phyloP scores from a whole-genome alignment of 2,797 vertebrate species.

The Galaxias olidus region DNA sequence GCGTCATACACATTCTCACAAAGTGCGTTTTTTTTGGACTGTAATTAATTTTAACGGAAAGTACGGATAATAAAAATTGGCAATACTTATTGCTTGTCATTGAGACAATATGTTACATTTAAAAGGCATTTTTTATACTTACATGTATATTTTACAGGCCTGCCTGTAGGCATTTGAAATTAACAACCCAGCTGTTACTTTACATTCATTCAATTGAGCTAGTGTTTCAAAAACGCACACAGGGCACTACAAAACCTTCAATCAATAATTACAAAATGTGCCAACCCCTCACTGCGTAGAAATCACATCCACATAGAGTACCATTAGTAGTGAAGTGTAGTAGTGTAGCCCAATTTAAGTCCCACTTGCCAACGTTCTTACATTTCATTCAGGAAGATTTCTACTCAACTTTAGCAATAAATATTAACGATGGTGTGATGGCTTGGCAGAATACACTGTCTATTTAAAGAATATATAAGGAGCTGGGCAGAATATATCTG shows the following conservation, averaged over 20 bases:
- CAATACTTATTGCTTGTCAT: constrained; percentile 58
- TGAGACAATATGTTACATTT: constrained; percentile 66
- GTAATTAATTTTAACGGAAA: constrained; percentile 53
- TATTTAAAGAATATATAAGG: no score
- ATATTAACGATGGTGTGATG: no score
- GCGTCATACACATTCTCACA: constrained; percentile 51
- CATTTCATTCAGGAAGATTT: no score
- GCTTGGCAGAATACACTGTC: no score
- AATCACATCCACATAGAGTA: no score
- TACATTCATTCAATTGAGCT: constrained; percentile 48
- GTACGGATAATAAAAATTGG: constrained; percentile 64
- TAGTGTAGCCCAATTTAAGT: no score
- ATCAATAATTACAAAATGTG: constrained; percentile 34
- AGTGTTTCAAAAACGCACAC: constrained; percentile 44
- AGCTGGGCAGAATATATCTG: no score
- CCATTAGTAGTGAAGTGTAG: no score
- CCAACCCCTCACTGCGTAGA: no score
- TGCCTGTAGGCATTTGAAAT: constrained; percentile 53
- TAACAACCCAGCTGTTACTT: constrained; percentile 48
- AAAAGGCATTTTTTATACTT: constrained; percentile 48
- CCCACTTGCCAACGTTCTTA: no score
- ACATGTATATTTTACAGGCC: not conserved
- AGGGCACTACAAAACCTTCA: constrained; percentile 16
- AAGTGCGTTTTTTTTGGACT: constrained; percentile 58
- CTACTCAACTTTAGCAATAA: no score